Percentiles rank a stretch among this genome's conserved stretches.
These are phyloP conservation scores for Neopipo cinnamomea DNA, from an alignment of 2,113 vertebrate genomes.

Conservation along the genomic window DNA sequence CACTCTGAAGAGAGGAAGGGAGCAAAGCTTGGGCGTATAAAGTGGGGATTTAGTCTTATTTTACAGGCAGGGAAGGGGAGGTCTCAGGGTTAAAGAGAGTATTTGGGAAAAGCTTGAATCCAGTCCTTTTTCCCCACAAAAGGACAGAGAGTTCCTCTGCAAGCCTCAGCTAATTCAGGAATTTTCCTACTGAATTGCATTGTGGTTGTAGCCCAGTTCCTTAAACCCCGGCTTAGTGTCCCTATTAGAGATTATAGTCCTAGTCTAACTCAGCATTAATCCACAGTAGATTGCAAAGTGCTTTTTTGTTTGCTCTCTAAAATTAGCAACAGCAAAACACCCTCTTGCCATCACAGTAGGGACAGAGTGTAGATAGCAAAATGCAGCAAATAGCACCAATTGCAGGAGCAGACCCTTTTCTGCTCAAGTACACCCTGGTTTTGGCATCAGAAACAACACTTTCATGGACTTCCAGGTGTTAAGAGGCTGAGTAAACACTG, in stretches of 20 bases:
- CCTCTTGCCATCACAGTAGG: background rate
- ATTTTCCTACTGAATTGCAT: accelerated
- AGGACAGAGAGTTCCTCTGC: background rate
- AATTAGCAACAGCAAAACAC: background rate
- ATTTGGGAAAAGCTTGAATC: background rate
- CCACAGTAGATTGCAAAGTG: background rate
- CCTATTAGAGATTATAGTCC: background rate
- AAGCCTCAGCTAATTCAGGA: background rate
- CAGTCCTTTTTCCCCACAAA: background rate
- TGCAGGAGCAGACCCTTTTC: background rate
- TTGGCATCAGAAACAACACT: background rate
- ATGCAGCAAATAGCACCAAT: background rate
- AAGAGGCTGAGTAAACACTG: background rate
- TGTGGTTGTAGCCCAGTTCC: background rate
- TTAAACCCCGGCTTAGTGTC: background rate
- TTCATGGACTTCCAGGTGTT: background rate
- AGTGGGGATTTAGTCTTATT: background rate
- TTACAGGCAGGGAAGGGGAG: background rate
- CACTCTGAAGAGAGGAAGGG: background rate
- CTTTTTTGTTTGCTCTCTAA: background rate
- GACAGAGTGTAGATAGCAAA: background rate
- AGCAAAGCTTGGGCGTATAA: background rate
- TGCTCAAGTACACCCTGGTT: background rate
- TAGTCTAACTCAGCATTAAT: background rate
- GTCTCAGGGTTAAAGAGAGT: background rate